Base-by-base conservation (phyloP, 2,888 invertebrate genomes). In the Prionchulus punctatus region DNA sequence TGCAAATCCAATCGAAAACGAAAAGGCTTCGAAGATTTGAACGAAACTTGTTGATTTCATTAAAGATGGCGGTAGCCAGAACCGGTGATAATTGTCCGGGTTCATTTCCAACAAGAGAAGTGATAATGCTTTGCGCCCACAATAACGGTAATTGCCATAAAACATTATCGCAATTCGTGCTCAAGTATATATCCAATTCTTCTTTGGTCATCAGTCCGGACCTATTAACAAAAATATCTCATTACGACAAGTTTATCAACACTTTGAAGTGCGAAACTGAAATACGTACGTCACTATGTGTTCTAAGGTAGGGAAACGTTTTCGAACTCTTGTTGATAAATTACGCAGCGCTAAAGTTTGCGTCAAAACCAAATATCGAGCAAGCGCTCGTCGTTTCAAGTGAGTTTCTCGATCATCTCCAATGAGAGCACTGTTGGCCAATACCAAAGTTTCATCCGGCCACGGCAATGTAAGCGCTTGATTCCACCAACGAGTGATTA, bases 161-260 rank as follows among this genome's bases (percentile, higher is more conserved):
- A 7, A 45, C 47, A 23, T 7, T 21, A 7, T 45, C 47, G 47
- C 23, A 21, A 7, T 12, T 12, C n/a, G 23, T 12, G 23, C 23
- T 45, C 23, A 7, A 21, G 47, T 45, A 45, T 7, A 21, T 7
- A 7, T 45, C n/a, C 15, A 18, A 23, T 23, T 45, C 47, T 7
- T 21, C 47, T 7, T 12, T 23, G 7, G 47, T 45, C 47, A 45
- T 45, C 47, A 45, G 7, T 7, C 23, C 47, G 23, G 47, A 74
- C 64, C 79, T 79, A 54, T 79, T 78, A 57, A 78, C 70, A 1
- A 78, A 79, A 1, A 79, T 79, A 62, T 78, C 78, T 57, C 79
- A 70, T 61, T 76, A 72, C 70, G 80, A 80, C 47, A 81, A 80
- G 0, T 79, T 77, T 45, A 79, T 78, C 63, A 79, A 79, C n/a